phyloP scores from a whole-genome alignment of 2,888 invertebrate species.

The Sisyra nigra region DNA sequence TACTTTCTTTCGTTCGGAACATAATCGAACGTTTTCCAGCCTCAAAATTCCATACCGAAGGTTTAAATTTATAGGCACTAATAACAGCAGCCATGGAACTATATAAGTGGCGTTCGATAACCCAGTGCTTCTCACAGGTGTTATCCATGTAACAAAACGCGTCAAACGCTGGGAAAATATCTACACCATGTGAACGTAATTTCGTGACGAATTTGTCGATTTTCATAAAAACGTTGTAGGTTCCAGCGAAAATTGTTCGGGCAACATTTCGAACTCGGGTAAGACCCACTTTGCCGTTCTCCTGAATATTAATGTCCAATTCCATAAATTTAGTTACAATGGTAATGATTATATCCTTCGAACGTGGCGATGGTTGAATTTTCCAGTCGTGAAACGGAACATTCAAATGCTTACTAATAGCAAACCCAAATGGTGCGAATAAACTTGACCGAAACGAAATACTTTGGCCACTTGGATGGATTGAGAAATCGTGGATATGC shows the following conservation, averaged over 20 bases:
- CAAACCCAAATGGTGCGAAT: background rate
- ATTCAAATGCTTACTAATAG: background rate
- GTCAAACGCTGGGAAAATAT: constrained; percentile 3
- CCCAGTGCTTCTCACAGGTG: background rate
- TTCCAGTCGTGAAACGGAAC: background rate
- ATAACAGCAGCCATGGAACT: background rate
- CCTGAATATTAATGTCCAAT: background rate
- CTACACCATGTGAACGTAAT: background rate
- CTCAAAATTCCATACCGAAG: background rate
- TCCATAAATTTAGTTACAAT: background rate
- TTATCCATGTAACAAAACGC: background rate
- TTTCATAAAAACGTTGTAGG: background rate
- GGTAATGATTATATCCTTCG: background rate
- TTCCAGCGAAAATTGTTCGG: background rate
- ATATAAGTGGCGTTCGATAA: constrained; percentile 1
- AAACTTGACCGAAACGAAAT: background rate
- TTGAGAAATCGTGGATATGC: background rate
- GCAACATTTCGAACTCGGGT: background rate
- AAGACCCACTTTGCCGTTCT: background rate
- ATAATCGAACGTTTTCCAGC: background rate
- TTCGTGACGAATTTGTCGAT: background rate
- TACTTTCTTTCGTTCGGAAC: background rate
- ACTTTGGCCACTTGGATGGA: background rate
- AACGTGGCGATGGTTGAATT: background rate
- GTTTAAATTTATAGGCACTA: background rate